Conservation (phyloP, 2,113 vertebrate species). For the Cricetomys ansorgei region DNA sequence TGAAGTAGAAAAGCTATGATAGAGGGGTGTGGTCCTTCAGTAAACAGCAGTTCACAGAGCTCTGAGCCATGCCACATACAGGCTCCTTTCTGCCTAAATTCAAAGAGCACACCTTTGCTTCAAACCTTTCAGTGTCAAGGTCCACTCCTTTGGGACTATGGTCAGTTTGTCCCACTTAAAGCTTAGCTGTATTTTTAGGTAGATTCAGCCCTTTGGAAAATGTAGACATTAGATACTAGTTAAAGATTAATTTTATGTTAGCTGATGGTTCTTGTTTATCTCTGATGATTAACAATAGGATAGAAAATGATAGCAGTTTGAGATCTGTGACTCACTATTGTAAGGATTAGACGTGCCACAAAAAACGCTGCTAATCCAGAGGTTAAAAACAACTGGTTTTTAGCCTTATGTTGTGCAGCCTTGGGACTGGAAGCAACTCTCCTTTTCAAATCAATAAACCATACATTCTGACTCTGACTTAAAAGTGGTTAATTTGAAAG, state of each 20-base stretch:
- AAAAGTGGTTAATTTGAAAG: conserved; percentile 52
- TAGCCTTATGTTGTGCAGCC: background rate
- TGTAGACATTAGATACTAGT: conserved; percentile 29
- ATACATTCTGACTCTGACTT: background rate
- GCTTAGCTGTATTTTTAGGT: background rate
- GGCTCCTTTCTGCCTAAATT: conserved; percentile 37
- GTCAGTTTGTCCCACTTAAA: background rate
- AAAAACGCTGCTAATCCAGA: conserved; percentile 39
- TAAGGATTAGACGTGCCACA: conserved; percentile 9
- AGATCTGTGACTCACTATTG: background rate
- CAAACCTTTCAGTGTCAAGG: background rate
- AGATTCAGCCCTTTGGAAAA: background rate
- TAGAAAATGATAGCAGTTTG: conserved; percentile 44
- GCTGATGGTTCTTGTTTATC: conserved; percentile 11
- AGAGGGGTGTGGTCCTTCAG: conserved; percentile 14
- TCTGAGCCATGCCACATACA: background rate
- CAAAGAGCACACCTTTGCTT: conserved; percentile 9
- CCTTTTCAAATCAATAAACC: background rate
- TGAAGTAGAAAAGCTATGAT: background rate
- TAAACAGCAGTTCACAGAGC: conserved; percentile 7
- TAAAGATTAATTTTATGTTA: conserved; percentile 49
- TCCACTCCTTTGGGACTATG: background rate
- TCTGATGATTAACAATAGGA: background rate
- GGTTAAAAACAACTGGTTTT: background rate
- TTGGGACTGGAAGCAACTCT: background rate